Conservation (phyloP, 2,888 invertebrate genomes). For the Atethmia centrago region DNA sequence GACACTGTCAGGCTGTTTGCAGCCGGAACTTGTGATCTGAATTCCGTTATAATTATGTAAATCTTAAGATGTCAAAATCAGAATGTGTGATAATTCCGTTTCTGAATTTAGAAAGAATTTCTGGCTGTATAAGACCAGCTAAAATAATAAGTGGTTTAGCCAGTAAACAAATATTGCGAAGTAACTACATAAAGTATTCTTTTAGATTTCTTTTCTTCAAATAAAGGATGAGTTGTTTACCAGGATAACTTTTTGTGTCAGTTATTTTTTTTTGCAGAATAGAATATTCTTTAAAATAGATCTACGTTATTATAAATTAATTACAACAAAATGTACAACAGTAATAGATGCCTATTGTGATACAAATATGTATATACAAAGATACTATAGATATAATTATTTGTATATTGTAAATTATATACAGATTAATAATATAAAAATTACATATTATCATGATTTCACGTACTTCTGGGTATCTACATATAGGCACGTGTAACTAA, state of each 20-base stretch:
- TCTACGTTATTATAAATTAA: conserved; percentile 7
- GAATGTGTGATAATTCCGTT: neutral
- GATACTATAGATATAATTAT: conserved; percentile 18
- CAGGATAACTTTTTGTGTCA: neutral
- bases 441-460: neutral
- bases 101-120: neutral
- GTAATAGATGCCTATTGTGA: conserved; percentile 9
- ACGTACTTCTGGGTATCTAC: conserved; percentile 20
- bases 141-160: neutral
- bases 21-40: neutral
- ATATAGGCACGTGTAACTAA: conserved; percentile 39
- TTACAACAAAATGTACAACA: conserved; percentile 39
- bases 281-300: conserved; percentile 4
- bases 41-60: neutral
- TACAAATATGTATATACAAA: conserved; percentile 41
- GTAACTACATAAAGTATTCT: neutral
- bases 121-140: neutral
- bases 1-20: neutral
- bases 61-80: neutral
- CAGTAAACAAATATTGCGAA: neutral
- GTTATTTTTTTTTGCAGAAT: neutral
- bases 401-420: conserved; percentile 22
- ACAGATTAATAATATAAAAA: conserved; percentile 16
- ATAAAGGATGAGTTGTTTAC: too few relatives aligned
- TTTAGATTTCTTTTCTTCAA: neutral